Percentiles rank a stretch among this genome's conserved stretches.
These are phyloP conservation scores for Dermatophagoides farinae DNA, from an alignment of 1,140 invertebrate species.

Conservation along the genomic window DNA sequence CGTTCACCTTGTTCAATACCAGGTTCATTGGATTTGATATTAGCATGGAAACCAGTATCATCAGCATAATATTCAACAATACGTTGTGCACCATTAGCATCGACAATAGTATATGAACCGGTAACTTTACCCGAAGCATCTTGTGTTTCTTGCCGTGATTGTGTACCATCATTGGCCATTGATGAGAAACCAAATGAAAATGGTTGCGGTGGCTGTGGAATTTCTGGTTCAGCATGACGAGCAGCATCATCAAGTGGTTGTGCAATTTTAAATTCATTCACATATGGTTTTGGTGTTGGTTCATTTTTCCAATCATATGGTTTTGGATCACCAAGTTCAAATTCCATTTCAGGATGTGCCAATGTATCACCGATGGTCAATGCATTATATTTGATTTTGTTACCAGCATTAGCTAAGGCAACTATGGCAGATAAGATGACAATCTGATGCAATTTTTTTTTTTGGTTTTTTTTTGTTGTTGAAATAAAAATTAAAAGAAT, in stretches of 20 bases:
- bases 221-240: background rate
- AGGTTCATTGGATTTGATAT: constrained; percentile 19
- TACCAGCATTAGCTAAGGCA: no score
- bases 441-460: no score
- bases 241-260: background rate
- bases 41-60: constrained; percentile 21
- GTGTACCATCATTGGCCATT: constrained; percentile 2
- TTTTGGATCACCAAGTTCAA: background rate
- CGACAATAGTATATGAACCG: constrained; percentile 18
- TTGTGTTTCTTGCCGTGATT: constrained; percentile 11
- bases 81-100: constrained; percentile 19
- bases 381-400: background rate
- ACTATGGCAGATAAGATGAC: no score
- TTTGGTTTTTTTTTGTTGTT: no score
- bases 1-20: constrained; percentile 9
- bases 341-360: constrained; percentile 2
- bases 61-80: constrained; percentile 23
- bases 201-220: background rate
- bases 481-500: no score
- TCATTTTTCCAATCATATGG: constrained; percentile 7
- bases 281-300: background rate
- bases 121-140: constrained; percentile 15
- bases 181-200: background rate
- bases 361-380: background rate
- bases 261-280: constrained; percentile 1